These are phyloP conservation scores for Chionodraco myersi DNA, from an alignment of 2,113 vertebrate species.

Conservation along the genomic window DNA sequence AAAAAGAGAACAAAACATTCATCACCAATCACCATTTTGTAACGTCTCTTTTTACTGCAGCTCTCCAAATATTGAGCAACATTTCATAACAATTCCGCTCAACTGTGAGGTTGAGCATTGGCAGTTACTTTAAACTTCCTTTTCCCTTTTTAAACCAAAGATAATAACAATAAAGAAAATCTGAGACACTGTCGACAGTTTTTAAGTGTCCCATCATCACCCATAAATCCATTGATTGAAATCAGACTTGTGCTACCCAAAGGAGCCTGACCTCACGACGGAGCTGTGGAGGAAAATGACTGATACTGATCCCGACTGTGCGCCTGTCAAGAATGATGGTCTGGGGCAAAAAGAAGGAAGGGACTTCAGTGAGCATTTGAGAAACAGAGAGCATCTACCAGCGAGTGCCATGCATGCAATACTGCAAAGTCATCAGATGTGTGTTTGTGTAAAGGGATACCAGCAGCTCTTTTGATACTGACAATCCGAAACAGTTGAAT, in stretches of 20 bases:
- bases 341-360: slow-evolving; percentile 66
- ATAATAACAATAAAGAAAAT: neutral
- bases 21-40: neutral
- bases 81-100: slow-evolving; percentile 8
- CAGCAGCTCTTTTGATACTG: slow-evolving; percentile 30
- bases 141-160: slow-evolving; percentile 59
- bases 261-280: slow-evolving; percentile 34
- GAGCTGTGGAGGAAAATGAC: slow-evolving; percentile 55
- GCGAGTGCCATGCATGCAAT: slow-evolving; percentile 46
- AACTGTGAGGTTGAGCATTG: neutral
- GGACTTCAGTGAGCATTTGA: slow-evolving; percentile 44
- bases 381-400: slow-evolving; percentile 40
- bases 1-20: slow-evolving; percentile 1
- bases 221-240: slow-evolving; percentile 41
- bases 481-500: slow-evolving; percentile 31
- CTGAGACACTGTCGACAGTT: slow-evolving; percentile 25
- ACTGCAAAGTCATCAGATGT: slow-evolving; percentile 42
- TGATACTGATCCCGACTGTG: slow-evolving; percentile 53
- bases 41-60: neutral
- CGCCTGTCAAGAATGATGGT: slow-evolving; percentile 68
- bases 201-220: slow-evolving; percentile 22
- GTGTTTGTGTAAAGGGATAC: slow-evolving; percentile 22
- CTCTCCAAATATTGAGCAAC: neutral
- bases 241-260: slow-evolving; percentile 40
- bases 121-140: neutral